A percentile compares a stretch with the other conserved stretches of the same genome.
phyloP scores from a whole-genome alignment of 2,797 vertebrate species.

The Phyllotis vaccarum region DNA sequence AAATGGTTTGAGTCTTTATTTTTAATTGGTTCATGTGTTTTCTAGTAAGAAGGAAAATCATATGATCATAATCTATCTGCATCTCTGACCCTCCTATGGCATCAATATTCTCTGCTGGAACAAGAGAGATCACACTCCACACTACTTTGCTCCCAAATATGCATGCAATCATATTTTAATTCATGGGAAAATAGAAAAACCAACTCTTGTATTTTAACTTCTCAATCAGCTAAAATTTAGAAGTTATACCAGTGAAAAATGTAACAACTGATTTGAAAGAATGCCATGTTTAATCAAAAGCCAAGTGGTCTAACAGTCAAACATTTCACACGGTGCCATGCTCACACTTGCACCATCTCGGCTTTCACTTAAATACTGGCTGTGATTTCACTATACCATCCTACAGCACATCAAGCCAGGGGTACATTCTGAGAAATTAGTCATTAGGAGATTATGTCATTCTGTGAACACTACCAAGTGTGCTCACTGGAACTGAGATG shows the following conservation, averaged over 20 bases:
- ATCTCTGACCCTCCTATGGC: conserved; percentile 7
- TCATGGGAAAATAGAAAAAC: not conserved
- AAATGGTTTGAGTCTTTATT: conserved; percentile 46
- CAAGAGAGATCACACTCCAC: not conserved
- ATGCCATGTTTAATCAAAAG: conserved; percentile 9
- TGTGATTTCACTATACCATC: not conserved
- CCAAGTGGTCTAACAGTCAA: conserved; percentile 42
- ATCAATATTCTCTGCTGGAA: conserved; percentile 43
- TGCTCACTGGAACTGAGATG: not conserved
- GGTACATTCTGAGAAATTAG: not conserved
- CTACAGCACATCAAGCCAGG: not conserved
- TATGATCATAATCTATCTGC: not conserved
- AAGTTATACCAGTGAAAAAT: conserved; percentile 14
- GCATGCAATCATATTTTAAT: conserved; percentile 10
- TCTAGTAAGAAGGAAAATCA: conserved; percentile 58
- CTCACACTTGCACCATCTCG: not conserved
- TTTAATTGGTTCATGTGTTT: conserved; percentile 33
- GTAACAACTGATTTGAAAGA: conserved; percentile 15
- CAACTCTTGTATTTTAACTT: conserved; percentile 55
- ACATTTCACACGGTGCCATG: not conserved
- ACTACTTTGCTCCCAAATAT: not conserved
- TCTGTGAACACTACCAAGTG: not conserved
- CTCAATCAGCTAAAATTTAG: conserved; percentile 14
- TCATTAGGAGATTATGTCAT: not conserved
- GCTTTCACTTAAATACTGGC: conserved; percentile 44